A percentile compares a stretch with the other conserved stretches of the same genome.
phyloP scores from a whole-genome alignment of 1,140 invertebrate species.

The Drosophila funebris region DNA sequence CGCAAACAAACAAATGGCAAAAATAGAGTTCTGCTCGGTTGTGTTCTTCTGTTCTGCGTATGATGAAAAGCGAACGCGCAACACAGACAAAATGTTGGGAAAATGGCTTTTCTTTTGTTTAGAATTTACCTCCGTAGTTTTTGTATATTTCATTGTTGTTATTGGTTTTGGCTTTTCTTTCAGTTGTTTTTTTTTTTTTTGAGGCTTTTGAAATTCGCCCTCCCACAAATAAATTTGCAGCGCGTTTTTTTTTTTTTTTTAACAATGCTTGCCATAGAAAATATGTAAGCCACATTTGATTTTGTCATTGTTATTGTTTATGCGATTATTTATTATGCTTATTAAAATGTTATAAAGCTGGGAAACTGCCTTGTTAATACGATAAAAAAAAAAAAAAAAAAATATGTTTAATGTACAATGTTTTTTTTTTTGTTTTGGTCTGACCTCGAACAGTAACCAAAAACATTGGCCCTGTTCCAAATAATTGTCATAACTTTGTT shows the following conservation, averaged over 20 bases:
- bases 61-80: conserved; percentile 19
- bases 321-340: conserved; percentile 12
- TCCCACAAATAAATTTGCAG: conserved; percentile 15
- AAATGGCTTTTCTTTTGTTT: conserved; percentile 37
- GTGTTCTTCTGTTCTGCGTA: not conserved
- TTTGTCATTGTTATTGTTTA: not conserved
- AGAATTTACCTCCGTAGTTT: conserved; percentile 17
- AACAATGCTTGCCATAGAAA: not conserved
- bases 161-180: not conserved
- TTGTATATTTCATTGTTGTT: conserved; percentile 13
- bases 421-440: not conserved
- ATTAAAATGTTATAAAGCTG: conserved; percentile 12
- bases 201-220: not conserved
- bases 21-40: conserved; percentile 24
- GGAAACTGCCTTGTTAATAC: not conserved
- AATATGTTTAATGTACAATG: not conserved
- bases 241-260: not conserved
- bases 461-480: conserved; percentile 2
- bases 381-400: not conserved
- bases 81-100: not conserved
- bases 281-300: not conserved
- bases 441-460: not conserved
- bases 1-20: conserved; percentile 42
- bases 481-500: not conserved
- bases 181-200: not conserved